Evolutionary conservation across 2,888 invertebrate species (phyloP).

Genomic region (Thereva unica): DNA sequence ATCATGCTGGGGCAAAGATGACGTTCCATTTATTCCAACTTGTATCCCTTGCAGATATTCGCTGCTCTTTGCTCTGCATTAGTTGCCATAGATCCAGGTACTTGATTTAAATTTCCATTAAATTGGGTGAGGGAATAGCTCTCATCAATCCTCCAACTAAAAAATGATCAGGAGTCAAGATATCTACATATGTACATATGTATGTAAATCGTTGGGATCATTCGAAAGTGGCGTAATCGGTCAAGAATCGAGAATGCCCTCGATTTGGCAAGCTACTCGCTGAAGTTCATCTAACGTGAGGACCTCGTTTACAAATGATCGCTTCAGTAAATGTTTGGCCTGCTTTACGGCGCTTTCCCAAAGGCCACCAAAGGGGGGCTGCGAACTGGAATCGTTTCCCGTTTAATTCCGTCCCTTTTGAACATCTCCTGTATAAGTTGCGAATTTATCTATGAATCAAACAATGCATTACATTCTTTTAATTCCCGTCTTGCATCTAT

Average conservation of each 20-base stretch:
- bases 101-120: neutral
- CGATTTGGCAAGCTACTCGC: neutral
- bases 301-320: neutral
- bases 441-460: neutral
- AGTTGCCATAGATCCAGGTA: neutral
- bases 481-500: neutral
- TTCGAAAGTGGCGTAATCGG: neutral
- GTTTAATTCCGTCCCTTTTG: neutral
- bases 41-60: no score
- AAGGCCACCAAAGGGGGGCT: neutral
- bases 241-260: no score
- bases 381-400: neutral
- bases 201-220: slow-evolving; percentile 6
- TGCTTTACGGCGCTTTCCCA: slow-evolving; percentile 5
- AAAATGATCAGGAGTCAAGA: neutral
- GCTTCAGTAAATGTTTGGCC: neutral
- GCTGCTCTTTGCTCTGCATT: no score
- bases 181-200: no score
- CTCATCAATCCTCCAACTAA: slow-evolving; percentile 38
- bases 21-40: no score
- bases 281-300: slow-evolving; percentile 1
- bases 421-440: neutral
- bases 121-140: neutral
- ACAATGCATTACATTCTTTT: neutral
- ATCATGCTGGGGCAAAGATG: neutral